Conservation (phyloP, 2,113 vertebrate species). For the Hystrix brachyura region DNA sequence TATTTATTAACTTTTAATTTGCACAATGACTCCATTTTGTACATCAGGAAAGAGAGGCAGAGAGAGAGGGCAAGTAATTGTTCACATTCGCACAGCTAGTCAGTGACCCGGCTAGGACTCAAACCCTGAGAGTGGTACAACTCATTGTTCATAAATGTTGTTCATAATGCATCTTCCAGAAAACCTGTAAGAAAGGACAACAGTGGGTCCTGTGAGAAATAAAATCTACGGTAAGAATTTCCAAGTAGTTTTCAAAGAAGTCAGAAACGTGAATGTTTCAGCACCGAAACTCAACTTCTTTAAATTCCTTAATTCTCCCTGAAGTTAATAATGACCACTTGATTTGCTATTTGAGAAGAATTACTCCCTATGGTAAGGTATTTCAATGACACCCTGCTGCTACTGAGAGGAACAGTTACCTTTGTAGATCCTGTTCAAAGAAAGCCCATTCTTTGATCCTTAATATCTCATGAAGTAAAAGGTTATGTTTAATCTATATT, state of each 20-base stretch:
- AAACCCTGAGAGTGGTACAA: background rate
- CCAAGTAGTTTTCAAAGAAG: slow-evolving; percentile 48
- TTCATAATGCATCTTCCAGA: background rate
- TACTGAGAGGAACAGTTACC: slow-evolving; percentile 70
- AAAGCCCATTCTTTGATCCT: slow-evolving; percentile 78
- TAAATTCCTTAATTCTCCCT: slow-evolving; percentile 62
- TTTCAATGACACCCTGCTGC: slow-evolving; percentile 70
- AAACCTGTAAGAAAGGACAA: background rate
- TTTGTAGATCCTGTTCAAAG: slow-evolving; percentile 83
- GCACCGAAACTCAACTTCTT: slow-evolving; percentile 54
- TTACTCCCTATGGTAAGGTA: slow-evolving; percentile 60
- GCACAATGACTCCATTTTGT: background rate
- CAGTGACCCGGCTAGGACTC: background rate
- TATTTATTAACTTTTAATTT: slow-evolving; percentile 2
- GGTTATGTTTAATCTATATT: slow-evolving; percentile 86
- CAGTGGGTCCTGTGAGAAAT: background rate
- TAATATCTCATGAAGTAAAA: slow-evolving; percentile 83
- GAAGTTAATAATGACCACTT: slow-evolving; percentile 71
- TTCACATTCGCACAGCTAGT: background rate
- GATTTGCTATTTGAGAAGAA: slow-evolving; percentile 76
- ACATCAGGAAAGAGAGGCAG: background rate
- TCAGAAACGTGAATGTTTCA: background rate
- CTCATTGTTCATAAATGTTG: background rate
- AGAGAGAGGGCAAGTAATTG: background rate
- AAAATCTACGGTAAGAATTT: slow-evolving; percentile 49